Conservation (phyloP, 1,140 invertebrate genomes). For the Cydia splendana region DNA sequence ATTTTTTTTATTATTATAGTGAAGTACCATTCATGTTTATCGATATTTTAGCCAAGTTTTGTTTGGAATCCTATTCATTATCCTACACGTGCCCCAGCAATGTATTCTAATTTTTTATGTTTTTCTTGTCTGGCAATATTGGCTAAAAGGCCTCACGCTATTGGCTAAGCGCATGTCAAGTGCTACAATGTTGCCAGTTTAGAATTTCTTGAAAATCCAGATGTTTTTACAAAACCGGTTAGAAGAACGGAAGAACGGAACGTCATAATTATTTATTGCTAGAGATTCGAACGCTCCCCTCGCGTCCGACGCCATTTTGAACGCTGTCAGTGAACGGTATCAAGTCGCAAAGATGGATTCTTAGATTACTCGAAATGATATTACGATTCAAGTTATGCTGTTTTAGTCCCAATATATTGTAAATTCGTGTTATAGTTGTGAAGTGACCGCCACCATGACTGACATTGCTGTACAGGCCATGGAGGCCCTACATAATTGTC, state of each 20-base stretch:
- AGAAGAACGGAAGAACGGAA: neutral
- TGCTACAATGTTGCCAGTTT: neutral
- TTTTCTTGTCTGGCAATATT: neutral
- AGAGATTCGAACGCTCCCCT: conserved; percentile 7
- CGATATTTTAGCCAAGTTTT: neutral
- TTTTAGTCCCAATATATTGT: conserved; percentile 4
- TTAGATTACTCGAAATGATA: neutral
- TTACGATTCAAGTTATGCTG: neutral
- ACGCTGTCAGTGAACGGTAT: conserved; percentile 15
- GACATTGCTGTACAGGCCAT: conserved; percentile 9
- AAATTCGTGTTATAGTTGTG: neutral
- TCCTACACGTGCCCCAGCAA: neutral
- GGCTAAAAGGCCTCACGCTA: neutral
- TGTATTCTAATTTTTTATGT: neutral
- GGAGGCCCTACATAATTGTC: conserved; percentile 4
- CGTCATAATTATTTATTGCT: conserved; percentile 6
- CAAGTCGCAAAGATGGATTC: conserved; percentile 16
- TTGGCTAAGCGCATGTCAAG: neutral
- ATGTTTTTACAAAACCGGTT: conserved; percentile 6
- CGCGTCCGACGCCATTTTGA: conserved; percentile 20
- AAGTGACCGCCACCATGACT: neutral
- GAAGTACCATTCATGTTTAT: neutral
- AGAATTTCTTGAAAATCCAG: neutral
- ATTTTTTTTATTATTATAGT: neutral
- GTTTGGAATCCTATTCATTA: neutral